Evolutionary conservation across 2,113 vertebrate species (phyloP).

Genomic region (Anser cygnoides): DNA sequence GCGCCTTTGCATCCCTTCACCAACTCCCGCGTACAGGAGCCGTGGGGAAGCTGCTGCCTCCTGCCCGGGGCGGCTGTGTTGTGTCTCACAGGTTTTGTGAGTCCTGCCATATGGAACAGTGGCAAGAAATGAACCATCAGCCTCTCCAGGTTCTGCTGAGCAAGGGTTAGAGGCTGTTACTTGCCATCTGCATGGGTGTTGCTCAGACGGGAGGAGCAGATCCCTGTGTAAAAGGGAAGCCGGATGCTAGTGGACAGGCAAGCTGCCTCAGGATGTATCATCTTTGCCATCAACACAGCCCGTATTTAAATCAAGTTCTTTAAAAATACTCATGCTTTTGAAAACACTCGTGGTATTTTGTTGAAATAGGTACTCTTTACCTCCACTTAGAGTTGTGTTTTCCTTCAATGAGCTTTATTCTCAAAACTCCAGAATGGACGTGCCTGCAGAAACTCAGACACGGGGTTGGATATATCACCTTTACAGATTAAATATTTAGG

Average conservation of each 20-base stretch:
- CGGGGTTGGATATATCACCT: background rate
- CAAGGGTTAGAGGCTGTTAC: background rate
- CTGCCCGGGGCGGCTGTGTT: background rate
- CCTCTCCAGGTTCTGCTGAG: conserved; percentile 1
- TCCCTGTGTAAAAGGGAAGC: background rate
- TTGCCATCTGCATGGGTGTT: background rate
- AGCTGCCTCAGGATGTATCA: background rate
- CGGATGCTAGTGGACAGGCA: background rate
- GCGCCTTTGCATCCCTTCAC: rapidly evolving
- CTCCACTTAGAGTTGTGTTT: background rate
- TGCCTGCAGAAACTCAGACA: background rate
- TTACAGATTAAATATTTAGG: background rate
- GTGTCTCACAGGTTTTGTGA: background rate
- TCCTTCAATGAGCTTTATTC: background rate
- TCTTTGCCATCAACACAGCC: background rate
- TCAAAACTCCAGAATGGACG: background rate
- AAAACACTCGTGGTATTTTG: background rate
- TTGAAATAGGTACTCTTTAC: background rate
- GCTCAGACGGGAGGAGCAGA: background rate
- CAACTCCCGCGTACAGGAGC: background rate
- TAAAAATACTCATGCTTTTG: background rate
- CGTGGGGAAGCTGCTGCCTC: background rate
- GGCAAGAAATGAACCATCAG: background rate
- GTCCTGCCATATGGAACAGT: background rate
- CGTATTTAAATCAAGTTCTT: background rate